phyloP scores from a whole-genome alignment of 2,113 vertebrate genomes.

The Pelmatolapia mariae region DNA sequence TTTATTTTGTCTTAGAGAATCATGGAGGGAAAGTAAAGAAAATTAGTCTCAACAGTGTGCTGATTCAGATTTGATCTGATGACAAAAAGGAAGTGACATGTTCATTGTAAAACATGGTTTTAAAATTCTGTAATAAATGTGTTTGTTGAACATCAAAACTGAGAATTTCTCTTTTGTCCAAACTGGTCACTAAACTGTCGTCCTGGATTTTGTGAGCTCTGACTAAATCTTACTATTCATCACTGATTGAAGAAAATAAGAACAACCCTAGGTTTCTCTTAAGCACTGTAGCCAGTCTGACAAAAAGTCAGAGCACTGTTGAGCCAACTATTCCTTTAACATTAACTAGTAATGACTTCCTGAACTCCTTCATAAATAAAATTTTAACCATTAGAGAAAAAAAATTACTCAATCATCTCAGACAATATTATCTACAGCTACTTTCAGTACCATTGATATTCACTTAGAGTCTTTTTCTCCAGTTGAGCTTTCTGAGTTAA shows the following conservation, averaged over 20 bases:
- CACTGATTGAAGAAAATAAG: neutral
- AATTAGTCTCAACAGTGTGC: neutral
- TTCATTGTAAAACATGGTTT: constrained; percentile 15
- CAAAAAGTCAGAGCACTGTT: accelerated
- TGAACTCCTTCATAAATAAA: neutral
- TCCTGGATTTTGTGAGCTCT: neutral
- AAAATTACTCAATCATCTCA: neutral
- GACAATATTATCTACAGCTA: neutral
- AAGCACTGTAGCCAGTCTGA: accelerated
- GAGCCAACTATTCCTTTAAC: accelerated
- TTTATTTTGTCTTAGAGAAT: constrained; percentile 28
- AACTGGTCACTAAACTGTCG: neutral
- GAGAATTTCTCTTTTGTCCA: neutral
- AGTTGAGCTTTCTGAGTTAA: accelerated
- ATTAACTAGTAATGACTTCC: accelerated
- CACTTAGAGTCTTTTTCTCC: neutral
- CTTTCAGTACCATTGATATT: neutral
- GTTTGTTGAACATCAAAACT: constrained; percentile 41
- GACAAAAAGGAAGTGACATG: constrained; percentile 4
- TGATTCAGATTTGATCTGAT: neutral
- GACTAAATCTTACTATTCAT: neutral
- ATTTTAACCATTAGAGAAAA: neutral
- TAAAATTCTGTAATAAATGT: constrained; percentile 24
- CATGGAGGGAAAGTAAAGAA: neutral
- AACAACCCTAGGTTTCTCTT: neutral